These are phyloP conservation scores for Arctocebus calabarensis DNA, from an alignment of 2,797 vertebrate genomes.

Conservation along the genomic window DNA sequence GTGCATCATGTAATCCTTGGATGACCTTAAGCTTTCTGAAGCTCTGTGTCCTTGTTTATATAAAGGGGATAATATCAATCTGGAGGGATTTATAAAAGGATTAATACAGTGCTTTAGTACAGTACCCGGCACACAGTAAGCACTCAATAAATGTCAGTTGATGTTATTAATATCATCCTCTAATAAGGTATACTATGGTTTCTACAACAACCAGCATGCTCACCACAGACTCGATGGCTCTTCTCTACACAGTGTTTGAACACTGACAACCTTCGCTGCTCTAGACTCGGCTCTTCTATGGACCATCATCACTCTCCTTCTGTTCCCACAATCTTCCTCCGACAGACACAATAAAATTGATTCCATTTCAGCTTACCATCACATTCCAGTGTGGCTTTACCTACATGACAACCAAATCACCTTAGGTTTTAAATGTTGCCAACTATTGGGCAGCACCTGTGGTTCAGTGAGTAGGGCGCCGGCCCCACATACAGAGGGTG, in stretches of 20 bases:
- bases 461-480: too few relatives aligned
- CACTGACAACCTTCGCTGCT: not conserved
- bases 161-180: not conserved
- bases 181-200: not conserved
- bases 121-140: not conserved
- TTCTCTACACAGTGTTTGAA: not conserved
- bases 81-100: not conserved
- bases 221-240: not conserved
- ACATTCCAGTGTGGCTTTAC: not conserved
- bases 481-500: too few relatives aligned
- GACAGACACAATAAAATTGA: not conserved
- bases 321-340: not conserved
- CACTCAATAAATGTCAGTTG: not conserved
- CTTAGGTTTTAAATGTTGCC: slow-evolving; percentile 45
- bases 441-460: not conserved
- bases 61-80: not conserved
- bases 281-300: not conserved
- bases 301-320: not conserved
- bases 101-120: not conserved
- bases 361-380: not conserved
- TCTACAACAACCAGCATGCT: not conserved
- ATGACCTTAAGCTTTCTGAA: not conserved
- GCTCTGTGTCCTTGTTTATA: not conserved
- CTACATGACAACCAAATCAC: not conserved
- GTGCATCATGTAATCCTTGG: not conserved